These are phyloP conservation scores for Meriones unguiculatus DNA, from an alignment of 2,113 vertebrate genomes.

Conservation along the genomic window DNA sequence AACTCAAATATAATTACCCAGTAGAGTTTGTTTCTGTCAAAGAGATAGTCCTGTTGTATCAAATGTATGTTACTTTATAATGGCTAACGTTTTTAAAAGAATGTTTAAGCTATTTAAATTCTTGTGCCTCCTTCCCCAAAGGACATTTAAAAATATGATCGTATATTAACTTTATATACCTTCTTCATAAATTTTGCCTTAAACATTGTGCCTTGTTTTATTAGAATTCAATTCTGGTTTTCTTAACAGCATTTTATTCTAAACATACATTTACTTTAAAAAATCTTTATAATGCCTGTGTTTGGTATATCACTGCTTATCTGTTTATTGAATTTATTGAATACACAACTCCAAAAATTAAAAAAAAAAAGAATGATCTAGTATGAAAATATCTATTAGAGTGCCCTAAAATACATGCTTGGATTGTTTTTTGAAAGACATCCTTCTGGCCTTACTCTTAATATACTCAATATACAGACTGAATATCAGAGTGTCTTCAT, in stretches of 20 bases:
- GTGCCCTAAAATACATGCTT: no score
- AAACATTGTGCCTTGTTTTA: conserved; percentile 85
- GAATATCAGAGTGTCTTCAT: no score
- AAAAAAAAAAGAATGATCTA: no score
- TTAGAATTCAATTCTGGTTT: conserved; percentile 74
- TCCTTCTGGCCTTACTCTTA: no score
- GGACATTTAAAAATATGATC: conserved; percentile 45
- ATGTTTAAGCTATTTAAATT: conserved; percentile 53
- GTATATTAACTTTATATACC: conserved; percentile 46
- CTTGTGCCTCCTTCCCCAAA: not conserved
- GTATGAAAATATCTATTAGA: no score
- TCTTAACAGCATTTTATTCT: conserved; percentile 76
- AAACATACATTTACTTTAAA: conserved; percentile 69
- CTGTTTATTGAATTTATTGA: conserved; percentile 57
- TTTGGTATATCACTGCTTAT: conserved; percentile 56
- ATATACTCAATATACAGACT: no score
- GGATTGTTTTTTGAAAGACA: no score
- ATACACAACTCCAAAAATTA: conserved; percentile 29
- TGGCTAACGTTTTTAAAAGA: conserved; percentile 58
- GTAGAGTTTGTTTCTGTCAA: conserved; percentile 82
- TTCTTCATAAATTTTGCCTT: conserved; percentile 78
- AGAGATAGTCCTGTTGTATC: conserved; percentile 77
- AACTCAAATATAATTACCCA: conserved; percentile 56
- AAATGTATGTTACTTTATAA: conserved; percentile 64
- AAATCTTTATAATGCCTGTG: conserved; percentile 47